Conservation (phyloP, 1,140 invertebrate genomes). For the Schlechtendalia chinensis region DNA sequence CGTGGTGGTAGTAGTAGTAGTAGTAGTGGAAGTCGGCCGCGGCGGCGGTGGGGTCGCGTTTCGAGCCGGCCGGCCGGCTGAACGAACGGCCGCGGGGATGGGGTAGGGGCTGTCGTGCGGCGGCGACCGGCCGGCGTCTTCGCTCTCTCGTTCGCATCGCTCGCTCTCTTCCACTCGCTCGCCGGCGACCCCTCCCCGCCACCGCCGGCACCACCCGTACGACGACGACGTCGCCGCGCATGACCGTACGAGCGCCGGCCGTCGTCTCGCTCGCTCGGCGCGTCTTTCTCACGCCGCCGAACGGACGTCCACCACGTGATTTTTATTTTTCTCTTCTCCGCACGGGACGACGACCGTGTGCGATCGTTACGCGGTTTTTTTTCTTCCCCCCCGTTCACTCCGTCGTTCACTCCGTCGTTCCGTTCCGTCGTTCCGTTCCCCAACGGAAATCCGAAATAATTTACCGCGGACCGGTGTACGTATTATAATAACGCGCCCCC, state of each 20-base stretch:
- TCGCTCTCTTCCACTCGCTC: not conserved
- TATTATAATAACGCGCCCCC: too few species aligned
- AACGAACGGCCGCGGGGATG: not conserved
- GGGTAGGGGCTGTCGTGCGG: slow-evolving; percentile 41
- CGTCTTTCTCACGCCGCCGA: not conserved
- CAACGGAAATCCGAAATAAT: not conserved
- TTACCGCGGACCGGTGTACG: not conserved
- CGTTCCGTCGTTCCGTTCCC: too few species aligned
- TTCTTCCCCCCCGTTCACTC: too few species aligned
- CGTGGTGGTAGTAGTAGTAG: slow-evolving; percentile 2
- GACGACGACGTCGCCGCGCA: not conserved
- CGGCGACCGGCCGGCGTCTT: slow-evolving; percentile 46
- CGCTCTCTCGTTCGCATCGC: slow-evolving; percentile 8
- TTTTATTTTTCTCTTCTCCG: not conserved
- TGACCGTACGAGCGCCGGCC: not conserved
- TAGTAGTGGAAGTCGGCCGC: too few species aligned
- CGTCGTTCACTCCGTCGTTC: too few species aligned
- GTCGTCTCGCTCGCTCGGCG: too few species aligned
- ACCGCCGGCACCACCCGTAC: not conserved
- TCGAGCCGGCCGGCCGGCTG: not conserved
- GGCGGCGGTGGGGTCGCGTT: not conserved
- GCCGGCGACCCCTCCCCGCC: not conserved
- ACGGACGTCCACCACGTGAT: slow-evolving; percentile 19
- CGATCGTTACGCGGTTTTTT: too few species aligned
- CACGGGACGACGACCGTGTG: too few species aligned